Conservation (phyloP, 2,797 vertebrate species). For the Syngnathus rostellatus region DNA sequence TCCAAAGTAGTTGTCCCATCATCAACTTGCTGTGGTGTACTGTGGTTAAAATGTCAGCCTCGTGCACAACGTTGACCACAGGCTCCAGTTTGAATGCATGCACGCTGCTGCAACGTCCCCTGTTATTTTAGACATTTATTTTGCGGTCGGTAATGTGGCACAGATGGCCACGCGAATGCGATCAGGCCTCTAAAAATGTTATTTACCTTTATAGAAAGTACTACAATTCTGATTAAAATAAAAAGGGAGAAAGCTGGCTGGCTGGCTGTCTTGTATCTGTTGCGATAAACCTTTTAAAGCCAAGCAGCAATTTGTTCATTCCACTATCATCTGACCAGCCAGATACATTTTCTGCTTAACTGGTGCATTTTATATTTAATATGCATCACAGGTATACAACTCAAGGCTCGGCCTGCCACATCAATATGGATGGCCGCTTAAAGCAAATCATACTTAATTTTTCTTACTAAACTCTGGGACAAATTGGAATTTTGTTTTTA, state of each 20-base stretch:
- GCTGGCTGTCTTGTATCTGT: background rate
- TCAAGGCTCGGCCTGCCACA: no score
- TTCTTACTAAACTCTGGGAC: no score
- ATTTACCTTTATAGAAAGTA: background rate
- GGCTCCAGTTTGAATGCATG: background rate
- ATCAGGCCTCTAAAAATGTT: background rate
- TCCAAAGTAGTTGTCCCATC: conserved; percentile 3
- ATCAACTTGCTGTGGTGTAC: background rate
- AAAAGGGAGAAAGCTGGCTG: background rate
- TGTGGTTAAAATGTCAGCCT: background rate
- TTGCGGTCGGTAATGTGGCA: background rate
- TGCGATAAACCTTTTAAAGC: background rate
- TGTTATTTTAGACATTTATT: background rate
- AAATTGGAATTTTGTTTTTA: no score
- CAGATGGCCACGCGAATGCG: background rate
- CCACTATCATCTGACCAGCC: background rate
- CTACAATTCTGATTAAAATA: background rate
- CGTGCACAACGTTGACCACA: background rate
- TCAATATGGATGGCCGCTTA: no score
- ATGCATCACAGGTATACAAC: no score
- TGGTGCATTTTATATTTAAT: background rate
- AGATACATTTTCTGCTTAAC: background rate
- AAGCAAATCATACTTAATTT: no score
- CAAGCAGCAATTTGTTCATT: background rate
- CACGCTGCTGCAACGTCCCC: background rate